These are phyloP conservation scores for Drosophila novamexicana DNA, from an alignment of 1,140 invertebrate genomes.

Conservation along the genomic window DNA sequence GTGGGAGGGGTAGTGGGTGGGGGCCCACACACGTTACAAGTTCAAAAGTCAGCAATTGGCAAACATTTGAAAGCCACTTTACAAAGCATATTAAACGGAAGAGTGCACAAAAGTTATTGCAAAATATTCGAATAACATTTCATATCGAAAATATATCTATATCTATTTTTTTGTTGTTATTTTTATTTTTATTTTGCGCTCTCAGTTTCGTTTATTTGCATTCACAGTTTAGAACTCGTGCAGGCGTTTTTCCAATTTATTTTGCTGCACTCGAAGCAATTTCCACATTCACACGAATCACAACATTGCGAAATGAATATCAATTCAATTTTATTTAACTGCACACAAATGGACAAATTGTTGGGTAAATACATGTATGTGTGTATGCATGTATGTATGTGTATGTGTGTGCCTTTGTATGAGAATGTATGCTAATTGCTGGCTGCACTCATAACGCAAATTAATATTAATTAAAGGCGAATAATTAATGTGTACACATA, in stretches of 20 bases:
- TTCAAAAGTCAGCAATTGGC: constrained; percentile 68
- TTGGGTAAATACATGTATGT: constrained; percentile 9
- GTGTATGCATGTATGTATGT: no score
- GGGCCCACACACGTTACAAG: constrained; percentile 29
- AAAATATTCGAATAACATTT: constrained; percentile 48
- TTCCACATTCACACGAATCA: constrained; percentile 42
- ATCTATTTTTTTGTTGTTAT: constrained; percentile 14
- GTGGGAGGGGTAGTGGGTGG: not conserved
- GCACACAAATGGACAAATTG: constrained; percentile 43
- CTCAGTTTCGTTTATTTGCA: constrained; percentile 37
- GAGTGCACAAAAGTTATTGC: constrained; percentile 68
- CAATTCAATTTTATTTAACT: constrained; percentile 55
- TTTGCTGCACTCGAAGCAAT: constrained; percentile 46
- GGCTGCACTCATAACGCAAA: constrained; percentile 50
- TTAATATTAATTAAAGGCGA: constrained; percentile 73
- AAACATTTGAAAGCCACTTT: constrained; percentile 69
- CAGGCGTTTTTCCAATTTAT: constrained; percentile 65
- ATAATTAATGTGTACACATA: constrained; percentile 31
- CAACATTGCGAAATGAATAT: constrained; percentile 51
- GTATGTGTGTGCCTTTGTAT: not conserved
- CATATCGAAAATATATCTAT: constrained; percentile 6
- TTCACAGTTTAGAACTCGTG: constrained; percentile 53
- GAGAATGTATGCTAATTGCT: constrained; percentile 31
- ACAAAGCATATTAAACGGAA: constrained; percentile 53
- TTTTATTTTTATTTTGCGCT: constrained; percentile 27